A percentile compares a stretch with the other conserved stretches of the same genome.
Evolutionary conservation across 2,888 invertebrate species (phyloP).

Genomic region (Anorthoa munda): DNA sequence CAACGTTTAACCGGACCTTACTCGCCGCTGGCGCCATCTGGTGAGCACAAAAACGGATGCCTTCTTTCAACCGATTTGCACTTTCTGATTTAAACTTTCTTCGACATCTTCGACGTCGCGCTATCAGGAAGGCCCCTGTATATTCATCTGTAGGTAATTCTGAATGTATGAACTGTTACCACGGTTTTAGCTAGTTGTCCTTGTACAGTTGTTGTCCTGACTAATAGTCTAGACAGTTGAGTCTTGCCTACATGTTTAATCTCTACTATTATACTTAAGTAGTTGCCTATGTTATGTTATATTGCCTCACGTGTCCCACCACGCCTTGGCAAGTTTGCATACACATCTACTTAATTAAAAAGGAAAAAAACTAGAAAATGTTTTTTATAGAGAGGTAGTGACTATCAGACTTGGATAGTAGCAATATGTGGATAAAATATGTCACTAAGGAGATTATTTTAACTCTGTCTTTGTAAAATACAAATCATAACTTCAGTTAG

Average conservation of each 20-base stretch:
- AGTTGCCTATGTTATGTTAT: no score
- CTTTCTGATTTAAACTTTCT: no score
- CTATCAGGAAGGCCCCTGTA: no score
- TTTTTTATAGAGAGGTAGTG: background rate
- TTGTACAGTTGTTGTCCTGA: constrained; percentile 34
- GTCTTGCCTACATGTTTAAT: background rate
- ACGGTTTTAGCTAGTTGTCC: constrained; percentile 18
- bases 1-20: no score
- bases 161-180: background rate
- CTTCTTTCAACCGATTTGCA: no score
- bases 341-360: constrained; percentile 33
- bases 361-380: constrained; percentile 8
- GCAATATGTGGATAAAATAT: background rate
- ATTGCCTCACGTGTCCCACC: constrained; percentile 31
- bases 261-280: constrained; percentile 1
- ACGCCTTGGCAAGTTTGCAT: constrained; percentile 39
- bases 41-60: no score
- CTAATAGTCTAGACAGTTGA: background rate
- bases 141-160: background rate
- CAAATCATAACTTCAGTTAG: background rate
- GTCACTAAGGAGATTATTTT: no score
- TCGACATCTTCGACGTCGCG: no score
- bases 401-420: background rate
- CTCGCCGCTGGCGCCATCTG: no score
- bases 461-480: background rate